These are phyloP conservation scores for Electrophaes corylata DNA, from an alignment of 2,888 invertebrate species.

Conservation along the genomic window DNA sequence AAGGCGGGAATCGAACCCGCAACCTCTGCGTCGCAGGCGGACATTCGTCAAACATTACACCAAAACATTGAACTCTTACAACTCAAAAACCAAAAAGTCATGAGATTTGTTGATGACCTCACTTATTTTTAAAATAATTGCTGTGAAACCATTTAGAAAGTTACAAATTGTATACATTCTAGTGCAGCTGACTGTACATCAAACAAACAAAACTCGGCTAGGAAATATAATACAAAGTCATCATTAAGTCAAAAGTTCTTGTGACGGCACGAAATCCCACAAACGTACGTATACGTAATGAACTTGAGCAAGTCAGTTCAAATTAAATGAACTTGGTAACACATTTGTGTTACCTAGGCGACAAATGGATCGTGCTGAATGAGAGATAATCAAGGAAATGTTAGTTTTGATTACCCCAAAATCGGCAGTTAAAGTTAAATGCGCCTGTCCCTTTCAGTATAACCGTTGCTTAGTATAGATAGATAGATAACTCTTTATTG, in stretches of 20 bases:
- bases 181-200: background rate
- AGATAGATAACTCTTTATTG: too few species aligned
- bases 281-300: constrained; percentile 32
- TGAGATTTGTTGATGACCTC: too few species aligned
- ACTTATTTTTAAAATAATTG: too few species aligned
- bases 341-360: constrained; percentile 24
- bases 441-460: background rate
- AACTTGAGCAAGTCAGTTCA: constrained; percentile 30
- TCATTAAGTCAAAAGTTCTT: constrained; percentile 33
- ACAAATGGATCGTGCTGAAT: constrained; percentile 2
- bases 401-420: background rate
- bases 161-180: too few species aligned
- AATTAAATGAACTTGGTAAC: constrained; percentile 34
- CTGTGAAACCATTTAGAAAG: too few species aligned
- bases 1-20: too few species aligned
- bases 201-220: constrained; percentile 21
- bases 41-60: too few species aligned
- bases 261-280: constrained; percentile 22
- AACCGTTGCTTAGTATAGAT: background rate
- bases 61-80: too few species aligned
- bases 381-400: background rate
- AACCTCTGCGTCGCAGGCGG: too few species aligned
- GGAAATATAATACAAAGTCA: constrained; percentile 30
- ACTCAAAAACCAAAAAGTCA: too few species aligned
- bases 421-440: background rate